Evolutionary conservation across 2,797 vertebrate genomes (phyloP).

Genomic region (Tolypeutes matacus): DNA sequence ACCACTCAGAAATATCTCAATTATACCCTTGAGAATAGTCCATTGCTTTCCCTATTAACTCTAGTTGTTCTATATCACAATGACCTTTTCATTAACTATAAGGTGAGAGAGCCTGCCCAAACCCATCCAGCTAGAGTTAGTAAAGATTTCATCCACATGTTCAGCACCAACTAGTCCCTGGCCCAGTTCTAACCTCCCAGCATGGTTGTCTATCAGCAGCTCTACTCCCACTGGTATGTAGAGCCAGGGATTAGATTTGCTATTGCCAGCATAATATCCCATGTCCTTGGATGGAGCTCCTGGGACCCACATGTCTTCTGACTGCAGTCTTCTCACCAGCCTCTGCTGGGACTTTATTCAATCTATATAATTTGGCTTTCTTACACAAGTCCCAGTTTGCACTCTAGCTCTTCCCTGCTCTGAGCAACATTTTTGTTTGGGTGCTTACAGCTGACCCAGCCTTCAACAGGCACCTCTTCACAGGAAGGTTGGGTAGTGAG

Average conservation of each 20-base stretch:
- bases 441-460: not conserved
- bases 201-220: not conserved
- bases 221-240: not conserved
- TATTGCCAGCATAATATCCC: not conserved
- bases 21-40: not conserved
- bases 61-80: conserved; percentile 2
- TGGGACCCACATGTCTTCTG: not conserved
- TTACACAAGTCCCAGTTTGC: not conserved
- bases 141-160: conserved; percentile 26
- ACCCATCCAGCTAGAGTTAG: not conserved
- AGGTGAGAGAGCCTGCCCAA: not conserved
- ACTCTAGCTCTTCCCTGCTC: not conserved
- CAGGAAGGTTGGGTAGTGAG: not conserved
- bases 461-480: not conserved
- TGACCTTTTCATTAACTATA: conserved; percentile 8
- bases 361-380: not conserved
- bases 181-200: not conserved
- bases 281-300: not conserved
- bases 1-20: conserved; percentile 14
- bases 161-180: not conserved
- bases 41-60: not conserved
- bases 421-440: conserved; percentile 11
- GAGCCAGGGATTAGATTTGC: not conserved
- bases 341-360: not conserved
- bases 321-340: not conserved